A percentile compares a stretch with the other conserved stretches of the same genome.
phyloP scores from a whole-genome alignment of 2,888 invertebrate species.

The Drosophila paracracens region DNA sequence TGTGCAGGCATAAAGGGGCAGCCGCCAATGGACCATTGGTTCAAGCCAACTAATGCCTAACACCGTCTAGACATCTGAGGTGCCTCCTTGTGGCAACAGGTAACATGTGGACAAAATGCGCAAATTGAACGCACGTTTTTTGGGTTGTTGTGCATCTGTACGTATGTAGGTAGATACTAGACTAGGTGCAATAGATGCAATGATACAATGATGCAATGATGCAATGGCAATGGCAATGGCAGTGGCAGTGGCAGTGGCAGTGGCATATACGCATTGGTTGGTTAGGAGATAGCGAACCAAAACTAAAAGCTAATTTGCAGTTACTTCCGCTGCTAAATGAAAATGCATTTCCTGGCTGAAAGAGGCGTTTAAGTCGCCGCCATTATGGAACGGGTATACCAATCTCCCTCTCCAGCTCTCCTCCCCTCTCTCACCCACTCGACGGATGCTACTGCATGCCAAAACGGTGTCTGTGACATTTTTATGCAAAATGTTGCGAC shows the following conservation, averaged over 20 bases:
- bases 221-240: too few relatives aligned
- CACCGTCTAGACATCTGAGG: conserved; percentile 19
- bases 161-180: background rate
- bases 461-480: conserved; percentile 58
- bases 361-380: conserved; percentile 64
- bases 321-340: conserved; percentile 83
- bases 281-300: conserved; percentile 60
- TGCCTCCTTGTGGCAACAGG: conserved; percentile 18
- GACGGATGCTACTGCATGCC: background rate
- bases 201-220: too few relatives aligned
- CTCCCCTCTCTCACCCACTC: background rate
- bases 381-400: conserved; percentile 27
- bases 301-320: conserved; percentile 84
- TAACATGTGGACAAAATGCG: conserved; percentile 31
- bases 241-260: background rate
- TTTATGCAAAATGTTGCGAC: conserved; percentile 76
- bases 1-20: conserved; percentile 21
- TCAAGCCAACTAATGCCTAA: conserved; percentile 38
- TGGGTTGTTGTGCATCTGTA: background rate
- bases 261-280: conserved; percentile 1
- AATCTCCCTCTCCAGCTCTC: background rate
- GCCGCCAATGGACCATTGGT: background rate
- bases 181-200: conserved; percentile 3
- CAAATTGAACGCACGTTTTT: conserved; percentile 25
- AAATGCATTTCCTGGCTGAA: conserved; percentile 84